phyloP scores from a whole-genome alignment of 2,888 invertebrate genomes.

The Aleiodes leptofemur region DNA sequence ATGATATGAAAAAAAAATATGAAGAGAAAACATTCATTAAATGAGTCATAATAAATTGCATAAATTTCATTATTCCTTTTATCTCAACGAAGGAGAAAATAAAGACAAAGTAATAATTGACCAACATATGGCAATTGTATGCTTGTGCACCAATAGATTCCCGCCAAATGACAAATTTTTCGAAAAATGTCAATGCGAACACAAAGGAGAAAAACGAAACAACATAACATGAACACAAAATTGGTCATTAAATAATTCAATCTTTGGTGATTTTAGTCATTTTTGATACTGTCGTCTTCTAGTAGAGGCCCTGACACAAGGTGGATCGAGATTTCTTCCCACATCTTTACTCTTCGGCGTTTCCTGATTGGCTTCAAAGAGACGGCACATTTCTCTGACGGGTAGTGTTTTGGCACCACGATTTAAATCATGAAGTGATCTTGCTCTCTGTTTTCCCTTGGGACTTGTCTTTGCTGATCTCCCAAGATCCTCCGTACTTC shows the following conservation, averaged over 20 bases:
- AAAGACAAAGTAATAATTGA: too few species aligned
- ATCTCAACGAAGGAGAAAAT: too few species aligned
- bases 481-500: slow-evolving; percentile 81
- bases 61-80: too few species aligned
- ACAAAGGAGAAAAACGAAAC: not conserved
- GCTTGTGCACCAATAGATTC: not conserved
- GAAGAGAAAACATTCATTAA: too few species aligned
- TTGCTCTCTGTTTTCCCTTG: slow-evolving; percentile 77
- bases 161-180: not conserved
- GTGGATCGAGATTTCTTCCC: slow-evolving; percentile 57
- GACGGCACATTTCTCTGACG: slow-evolving; percentile 83
- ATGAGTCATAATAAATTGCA: too few species aligned
- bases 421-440: slow-evolving; percentile 82
- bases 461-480: slow-evolving; percentile 76
- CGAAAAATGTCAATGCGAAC: not conserved
- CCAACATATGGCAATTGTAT: too few species aligned
- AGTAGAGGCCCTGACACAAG: slow-evolving; percentile 64
- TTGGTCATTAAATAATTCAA: not conserved
- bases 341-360: slow-evolving; percentile 9
- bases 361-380: slow-evolving; percentile 79
- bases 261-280: slow-evolving; percentile 45
- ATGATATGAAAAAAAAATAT: too few species aligned
- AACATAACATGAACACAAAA: slow-evolving; percentile 33
- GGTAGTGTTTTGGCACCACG: slow-evolving; percentile 77
- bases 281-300: slow-evolving; percentile 64